These are phyloP conservation scores for Ormia ochracea DNA, from an alignment of 2,888 invertebrate genomes.

Conservation along the genomic window DNA sequence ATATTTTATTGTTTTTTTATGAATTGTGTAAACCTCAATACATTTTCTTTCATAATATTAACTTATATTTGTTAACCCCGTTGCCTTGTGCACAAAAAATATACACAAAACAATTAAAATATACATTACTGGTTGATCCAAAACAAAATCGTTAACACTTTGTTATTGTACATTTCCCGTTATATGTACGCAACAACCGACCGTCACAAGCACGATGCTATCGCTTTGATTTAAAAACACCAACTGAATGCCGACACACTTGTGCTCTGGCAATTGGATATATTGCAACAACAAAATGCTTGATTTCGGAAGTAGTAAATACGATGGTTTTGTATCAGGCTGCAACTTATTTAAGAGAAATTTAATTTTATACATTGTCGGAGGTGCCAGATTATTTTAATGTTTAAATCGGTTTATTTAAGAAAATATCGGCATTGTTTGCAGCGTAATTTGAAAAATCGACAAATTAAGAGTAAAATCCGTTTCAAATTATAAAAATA, in stretches of 20 bases:
- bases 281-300: constrained; percentile 33
- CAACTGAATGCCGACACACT: constrained; percentile 50
- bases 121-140: constrained; percentile 3
- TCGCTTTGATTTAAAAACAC: constrained; percentile 35
- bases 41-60: neutral
- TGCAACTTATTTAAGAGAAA: constrained; percentile 22
- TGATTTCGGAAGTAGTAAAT: neutral
- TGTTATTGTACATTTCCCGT: neutral
- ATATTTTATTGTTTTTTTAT: neutral
- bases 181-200: constrained; percentile 2
- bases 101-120: constrained; percentile 4
- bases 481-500: too few relatives aligned
- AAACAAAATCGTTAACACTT: constrained; percentile 34
- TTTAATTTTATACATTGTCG: too few relatives aligned
- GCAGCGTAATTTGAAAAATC: too few relatives aligned
- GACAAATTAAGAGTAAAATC: too few relatives aligned
- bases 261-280: constrained; percentile 29
- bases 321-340: neutral
- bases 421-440: too few relatives aligned
- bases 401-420: too few relatives aligned
- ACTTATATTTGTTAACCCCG: constrained; percentile 33
- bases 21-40: neutral
- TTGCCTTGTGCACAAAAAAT: constrained; percentile 7
- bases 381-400: too few relatives aligned
- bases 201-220: neutral